phyloP scores from a whole-genome alignment of 2,113 vertebrate species.

The Amblyopsis rosae region DNA sequence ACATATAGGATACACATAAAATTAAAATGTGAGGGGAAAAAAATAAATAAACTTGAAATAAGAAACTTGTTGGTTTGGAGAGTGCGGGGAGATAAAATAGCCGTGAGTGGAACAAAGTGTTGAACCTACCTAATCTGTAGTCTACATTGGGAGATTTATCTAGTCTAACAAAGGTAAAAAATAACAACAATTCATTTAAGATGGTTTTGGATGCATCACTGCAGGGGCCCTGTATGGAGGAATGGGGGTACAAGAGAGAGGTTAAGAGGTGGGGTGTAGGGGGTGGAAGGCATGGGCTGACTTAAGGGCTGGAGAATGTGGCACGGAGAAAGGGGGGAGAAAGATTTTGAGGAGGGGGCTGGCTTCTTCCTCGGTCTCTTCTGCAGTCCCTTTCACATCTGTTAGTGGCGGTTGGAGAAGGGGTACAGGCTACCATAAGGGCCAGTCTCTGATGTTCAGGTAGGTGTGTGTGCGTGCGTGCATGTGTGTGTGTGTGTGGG shows the following conservation, averaged over 20 bases:
- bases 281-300: constrained; percentile 11
- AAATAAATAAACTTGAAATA: no score
- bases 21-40: no score
- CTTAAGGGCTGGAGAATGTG: constrained; percentile 8
- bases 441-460: constrained; percentile 61
- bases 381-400: constrained; percentile 53
- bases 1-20: no score
- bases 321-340: constrained; percentile 54
- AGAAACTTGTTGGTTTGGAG: no score
- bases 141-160: no score
- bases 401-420: constrained; percentile 36
- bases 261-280: constrained; percentile 32
- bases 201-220: neutral
- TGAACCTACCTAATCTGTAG: no score
- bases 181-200: no score
- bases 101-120: no score
- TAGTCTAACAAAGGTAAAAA: no score
- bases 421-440: constrained; percentile 39
- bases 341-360: constrained; percentile 42
- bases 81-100: no score
- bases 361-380: constrained; percentile 57
- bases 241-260: constrained; percentile 10
- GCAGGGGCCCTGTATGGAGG: neutral
- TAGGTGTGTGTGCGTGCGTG: constrained; percentile 53
- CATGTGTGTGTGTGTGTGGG: constrained; percentile 11